Base-by-base conservation (phyloP, 2,888 invertebrate genomes). In the Cryptosula pallasiana region DNA sequence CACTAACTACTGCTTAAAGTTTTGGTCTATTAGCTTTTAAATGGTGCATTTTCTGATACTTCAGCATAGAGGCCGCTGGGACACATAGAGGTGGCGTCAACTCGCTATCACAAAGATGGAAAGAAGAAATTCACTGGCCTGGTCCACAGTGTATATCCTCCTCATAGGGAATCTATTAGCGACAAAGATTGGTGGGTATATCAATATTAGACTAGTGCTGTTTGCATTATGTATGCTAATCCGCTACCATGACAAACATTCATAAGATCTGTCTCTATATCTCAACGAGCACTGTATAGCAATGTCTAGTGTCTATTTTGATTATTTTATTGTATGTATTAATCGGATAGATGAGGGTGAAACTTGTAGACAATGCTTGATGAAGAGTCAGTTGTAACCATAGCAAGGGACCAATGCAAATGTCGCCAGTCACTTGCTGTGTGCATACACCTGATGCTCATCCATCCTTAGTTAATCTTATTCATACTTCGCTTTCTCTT, bases 301-400 rank as follows among this genome's bases (percentile, higher is more conserved):
- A 63, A 63, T 63, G 63, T 63, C 63, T 32, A 63, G 63, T 63
- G 63, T 63, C 32, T 27, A 63, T 63, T 63, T 63, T 63, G 63
- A 63, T 29, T 63, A 63, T 63, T 63, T 63, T 63, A 63, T 63
- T 63, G 63, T 63, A n/a, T 13, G 63, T 27, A 25, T 45, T 63
- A 63, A 63, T 63, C 63, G 25, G 27, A 63, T 63, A 63, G 63
- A 63, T 63, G 45, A 45, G 45, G 9, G 5, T 20, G 20, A 13
- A 45, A 45, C 20, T 13, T 20, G 45, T 20, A 45, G 45, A 45
- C 45, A 45, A 45, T 45, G 45, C 45, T 20, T 13, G 45, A 20
- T 45, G 45, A 5, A n/a, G n/a, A n/a, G n/a, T n/a, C n/a, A n/a
- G n/a, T n/a, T n/a, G n/a, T n/a, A n/a, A n/a, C n/a, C 45, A 45